Percentiles rank a stretch among this genome's conserved stretches.
Conservation (phyloP, 2,888 invertebrate genomes). For the Callimorpha dominula region DNA sequence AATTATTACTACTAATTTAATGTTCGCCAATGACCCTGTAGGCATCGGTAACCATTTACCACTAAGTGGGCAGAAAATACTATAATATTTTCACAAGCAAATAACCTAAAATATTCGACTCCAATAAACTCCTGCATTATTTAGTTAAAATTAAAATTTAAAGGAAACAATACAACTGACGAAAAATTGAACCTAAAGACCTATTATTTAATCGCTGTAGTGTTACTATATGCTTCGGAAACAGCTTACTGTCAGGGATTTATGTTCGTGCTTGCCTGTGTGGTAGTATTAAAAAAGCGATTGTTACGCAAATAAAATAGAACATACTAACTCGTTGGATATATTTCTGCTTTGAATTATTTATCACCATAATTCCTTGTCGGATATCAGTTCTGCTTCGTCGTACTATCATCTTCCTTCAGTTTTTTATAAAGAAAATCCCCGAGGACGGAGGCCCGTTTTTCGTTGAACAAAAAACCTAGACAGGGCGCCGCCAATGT, state of each 20-base stretch:
- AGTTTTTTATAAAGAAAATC: conserved; percentile 37
- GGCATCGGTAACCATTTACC: no score
- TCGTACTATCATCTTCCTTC: conserved; percentile 34
- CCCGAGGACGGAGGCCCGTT: conserved; percentile 10
- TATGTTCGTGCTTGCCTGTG: background rate
- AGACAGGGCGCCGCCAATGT: conserved; percentile 28
- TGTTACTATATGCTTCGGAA: background rate
- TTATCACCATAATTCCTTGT: conserved; percentile 48
- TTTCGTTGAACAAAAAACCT: conserved; percentile 24
- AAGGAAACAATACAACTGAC: no score
- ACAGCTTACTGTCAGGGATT: background rate
- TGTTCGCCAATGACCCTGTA: no score
- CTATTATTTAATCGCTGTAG: background rate
- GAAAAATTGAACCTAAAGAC: no score
- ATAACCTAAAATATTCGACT: no score
- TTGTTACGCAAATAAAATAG: conserved; percentile 33
- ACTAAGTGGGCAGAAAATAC: no score
- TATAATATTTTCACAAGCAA: no score
- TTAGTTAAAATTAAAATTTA: no score
- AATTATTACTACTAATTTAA: no score
- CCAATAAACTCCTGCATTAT: no score
- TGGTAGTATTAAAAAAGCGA: no score
- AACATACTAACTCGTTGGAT: conserved; percentile 25
- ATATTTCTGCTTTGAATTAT: conserved; percentile 45
- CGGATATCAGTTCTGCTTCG: conserved; percentile 44